Conservation (phyloP, 2,113 vertebrate genomes). For the Anolis sagrei region DNA sequence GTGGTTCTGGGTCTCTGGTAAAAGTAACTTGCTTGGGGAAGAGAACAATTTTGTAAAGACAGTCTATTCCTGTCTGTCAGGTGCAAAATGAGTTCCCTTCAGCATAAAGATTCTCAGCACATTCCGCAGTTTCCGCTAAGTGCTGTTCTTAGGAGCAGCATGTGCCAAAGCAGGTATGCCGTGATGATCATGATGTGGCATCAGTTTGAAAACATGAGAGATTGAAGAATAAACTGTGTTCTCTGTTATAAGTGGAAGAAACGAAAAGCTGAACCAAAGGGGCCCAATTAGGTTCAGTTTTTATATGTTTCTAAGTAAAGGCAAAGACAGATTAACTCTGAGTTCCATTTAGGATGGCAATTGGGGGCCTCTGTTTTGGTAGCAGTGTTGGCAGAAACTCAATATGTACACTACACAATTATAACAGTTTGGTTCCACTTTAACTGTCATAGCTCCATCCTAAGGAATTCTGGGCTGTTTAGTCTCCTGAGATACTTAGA, state of each 20-base stretch:
- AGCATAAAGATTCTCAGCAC: neutral
- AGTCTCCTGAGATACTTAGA: too few species aligned
- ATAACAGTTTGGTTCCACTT: too few species aligned
- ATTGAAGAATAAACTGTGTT: neutral
- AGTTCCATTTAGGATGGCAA: neutral
- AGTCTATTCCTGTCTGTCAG: neutral
- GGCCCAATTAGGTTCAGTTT: neutral
- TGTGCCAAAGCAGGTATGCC: neutral
- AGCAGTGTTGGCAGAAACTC: neutral
- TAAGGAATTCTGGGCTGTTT: too few species aligned
- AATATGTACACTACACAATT: neutral
- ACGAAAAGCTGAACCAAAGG: neutral
- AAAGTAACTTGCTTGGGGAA: neutral
- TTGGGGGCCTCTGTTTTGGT: too few species aligned
- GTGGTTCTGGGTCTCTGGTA: neutral
- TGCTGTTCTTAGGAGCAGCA: neutral
- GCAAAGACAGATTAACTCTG: neutral
- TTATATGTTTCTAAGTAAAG: neutral
- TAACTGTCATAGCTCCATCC: too few species aligned
- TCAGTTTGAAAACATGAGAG: slow-evolving; percentile 22
- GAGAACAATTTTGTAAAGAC: slow-evolving; percentile 15
- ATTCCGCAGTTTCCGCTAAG: neutral
- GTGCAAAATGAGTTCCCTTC: slow-evolving; percentile 8
- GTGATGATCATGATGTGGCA: slow-evolving; percentile 6
- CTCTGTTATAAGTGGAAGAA: neutral